phyloP scores from a whole-genome alignment of 2,797 vertebrate genomes.

The Onychomys torridus region DNA sequence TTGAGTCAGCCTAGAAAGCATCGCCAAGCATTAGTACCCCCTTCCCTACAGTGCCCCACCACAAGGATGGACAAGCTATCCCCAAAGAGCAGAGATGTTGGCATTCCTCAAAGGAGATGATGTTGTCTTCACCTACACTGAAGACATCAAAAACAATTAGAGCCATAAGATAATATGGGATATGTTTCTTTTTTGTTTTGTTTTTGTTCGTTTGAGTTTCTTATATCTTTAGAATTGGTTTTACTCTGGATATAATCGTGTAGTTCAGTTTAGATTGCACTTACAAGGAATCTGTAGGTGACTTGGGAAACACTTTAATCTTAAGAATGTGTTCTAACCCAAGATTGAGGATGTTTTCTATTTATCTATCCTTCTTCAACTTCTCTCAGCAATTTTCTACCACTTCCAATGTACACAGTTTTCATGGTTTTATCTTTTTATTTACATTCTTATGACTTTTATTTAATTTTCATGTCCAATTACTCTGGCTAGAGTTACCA shows the following conservation, averaged over 20 bases:
- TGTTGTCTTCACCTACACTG: background rate
- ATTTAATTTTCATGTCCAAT: background rate
- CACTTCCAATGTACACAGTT: background rate
- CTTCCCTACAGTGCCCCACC: background rate
- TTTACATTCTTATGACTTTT: background rate
- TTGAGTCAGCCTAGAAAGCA: background rate
- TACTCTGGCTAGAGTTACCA: background rate
- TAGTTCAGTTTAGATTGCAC: background rate
- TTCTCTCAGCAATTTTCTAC: background rate
- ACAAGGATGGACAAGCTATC: background rate
- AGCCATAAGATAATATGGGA: background rate
- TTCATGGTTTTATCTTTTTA: background rate
- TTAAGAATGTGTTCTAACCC: background rate
- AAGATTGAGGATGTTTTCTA: background rate
- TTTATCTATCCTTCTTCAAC: background rate
- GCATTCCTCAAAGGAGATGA: background rate
- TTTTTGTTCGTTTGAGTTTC: background rate
- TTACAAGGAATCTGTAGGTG: background rate
- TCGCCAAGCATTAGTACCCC: background rate
- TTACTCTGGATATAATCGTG: background rate
- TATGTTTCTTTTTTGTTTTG: background rate
- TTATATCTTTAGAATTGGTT: background rate
- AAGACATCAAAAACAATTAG: background rate
- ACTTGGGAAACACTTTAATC: background rate
- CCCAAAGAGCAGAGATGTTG: background rate